These are phyloP conservation scores for Auanema freiburgensis DNA, from an alignment of 2,888 invertebrate genomes.

Conservation along the genomic window DNA sequence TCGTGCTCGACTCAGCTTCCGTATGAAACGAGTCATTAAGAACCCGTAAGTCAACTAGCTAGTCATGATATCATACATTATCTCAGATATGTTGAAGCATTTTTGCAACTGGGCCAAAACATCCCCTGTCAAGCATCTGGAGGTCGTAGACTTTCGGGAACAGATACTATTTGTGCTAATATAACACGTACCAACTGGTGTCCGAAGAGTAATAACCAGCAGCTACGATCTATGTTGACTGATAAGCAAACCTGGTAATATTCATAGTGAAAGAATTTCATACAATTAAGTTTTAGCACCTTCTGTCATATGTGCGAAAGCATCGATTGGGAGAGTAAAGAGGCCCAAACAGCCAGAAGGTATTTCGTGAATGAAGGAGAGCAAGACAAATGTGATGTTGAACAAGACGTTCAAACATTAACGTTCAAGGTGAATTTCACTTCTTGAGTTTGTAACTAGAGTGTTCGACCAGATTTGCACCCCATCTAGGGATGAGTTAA, in stretches of 20 bases:
- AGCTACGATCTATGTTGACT: conserved; percentile 44
- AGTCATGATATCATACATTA: neutral
- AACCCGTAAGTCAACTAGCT: conserved; percentile 36
- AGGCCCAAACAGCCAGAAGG: conserved; percentile 33
- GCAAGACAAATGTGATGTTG: conserved; percentile 30
- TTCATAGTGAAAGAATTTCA: neutral
- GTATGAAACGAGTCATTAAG: conserved; percentile 40
- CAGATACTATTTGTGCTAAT: conserved; percentile 50
- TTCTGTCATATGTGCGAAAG: conserved; percentile 55
- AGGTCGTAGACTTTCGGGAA: conserved; percentile 23
- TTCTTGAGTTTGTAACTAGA: neutral
- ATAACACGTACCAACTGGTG: conserved; percentile 50
- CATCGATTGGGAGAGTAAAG: conserved; percentile 32
- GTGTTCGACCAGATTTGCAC: conserved; percentile 47
- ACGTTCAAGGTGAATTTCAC: conserved; percentile 36
- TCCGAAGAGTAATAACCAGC: conserved; percentile 46
- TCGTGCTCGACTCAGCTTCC: conserved; percentile 46
- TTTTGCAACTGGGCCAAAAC: conserved; percentile 51
- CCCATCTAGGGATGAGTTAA: conserved; percentile 40
- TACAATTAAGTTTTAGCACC: conserved; percentile 30
- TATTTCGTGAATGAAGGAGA: conserved; percentile 35
- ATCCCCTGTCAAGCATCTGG: conserved; percentile 45
- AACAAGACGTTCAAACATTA: conserved; percentile 29
- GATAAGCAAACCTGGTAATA: conserved; percentile 49
- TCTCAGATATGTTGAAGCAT: conserved; percentile 51